Evolutionary conservation across 2,113 vertebrate genomes (phyloP).

Genomic region (Xyrauchen texanus): DNA sequence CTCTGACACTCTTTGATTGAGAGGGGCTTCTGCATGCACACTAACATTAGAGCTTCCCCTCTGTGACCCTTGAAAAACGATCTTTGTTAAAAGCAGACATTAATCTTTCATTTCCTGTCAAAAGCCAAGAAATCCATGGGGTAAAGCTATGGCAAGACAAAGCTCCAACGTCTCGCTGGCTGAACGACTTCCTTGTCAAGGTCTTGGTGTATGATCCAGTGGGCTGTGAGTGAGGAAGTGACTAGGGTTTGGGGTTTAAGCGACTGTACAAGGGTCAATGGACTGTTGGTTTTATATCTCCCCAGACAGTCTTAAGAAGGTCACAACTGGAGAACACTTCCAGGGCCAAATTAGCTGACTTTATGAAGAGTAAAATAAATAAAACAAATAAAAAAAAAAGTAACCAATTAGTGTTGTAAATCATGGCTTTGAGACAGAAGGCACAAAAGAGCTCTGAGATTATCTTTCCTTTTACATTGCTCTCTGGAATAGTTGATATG

Average conservation of each 20-base stretch:
- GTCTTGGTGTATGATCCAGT: neutral
- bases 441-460: conserved; percentile 11
- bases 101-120: conserved; percentile 46
- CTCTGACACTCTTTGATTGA: neutral
- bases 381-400: neutral
- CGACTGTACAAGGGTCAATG: conserved; percentile 15
- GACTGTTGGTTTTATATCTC: conserved; percentile 30
- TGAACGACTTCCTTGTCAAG: conserved; percentile 15
- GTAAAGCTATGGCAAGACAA: conserved; percentile 9
- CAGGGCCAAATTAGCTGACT: conserved; percentile 4
- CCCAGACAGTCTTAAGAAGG: conserved; percentile 29
- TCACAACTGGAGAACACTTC: conserved; percentile 24
- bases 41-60: conserved; percentile 18
- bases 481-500: too few species aligned
- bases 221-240: neutral
- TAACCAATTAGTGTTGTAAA: conserved; percentile 40
- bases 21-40: conserved; percentile 10
- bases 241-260: conserved; percentile 19
- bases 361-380: conserved; percentile 12
- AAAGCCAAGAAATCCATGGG: conserved; percentile 33
- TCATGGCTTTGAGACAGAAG: neutral
- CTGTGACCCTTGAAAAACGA: conserved; percentile 38
- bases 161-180: neutral
- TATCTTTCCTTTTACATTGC: conserved; percentile 5
- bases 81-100: conserved; percentile 43